Percentiles rank a stretch among this genome's conserved stretches.
Evolutionary conservation across 2,113 vertebrate species (phyloP).

Genomic region (Cyprinodon brontotheroides): DNA sequence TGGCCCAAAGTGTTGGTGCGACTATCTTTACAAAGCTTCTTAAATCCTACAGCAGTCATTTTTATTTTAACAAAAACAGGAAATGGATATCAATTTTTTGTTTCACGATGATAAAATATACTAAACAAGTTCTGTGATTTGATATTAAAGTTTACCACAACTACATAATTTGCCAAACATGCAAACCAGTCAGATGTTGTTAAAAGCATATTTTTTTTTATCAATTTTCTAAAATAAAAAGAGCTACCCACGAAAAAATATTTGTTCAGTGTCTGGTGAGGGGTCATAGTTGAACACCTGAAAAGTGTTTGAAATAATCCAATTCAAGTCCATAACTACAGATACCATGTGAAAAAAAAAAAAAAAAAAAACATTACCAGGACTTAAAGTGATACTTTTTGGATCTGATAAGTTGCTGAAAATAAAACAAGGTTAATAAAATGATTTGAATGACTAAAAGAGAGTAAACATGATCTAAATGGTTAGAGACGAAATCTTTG

Average conservation of each 20-base stretch:
- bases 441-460: neutral
- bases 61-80: no score
- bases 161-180: no score
- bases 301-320: neutral
- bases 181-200: no score
- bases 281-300: neutral
- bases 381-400: constrained; percentile 17
- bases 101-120: neutral
- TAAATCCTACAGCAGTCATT: no score
- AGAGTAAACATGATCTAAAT: neutral
- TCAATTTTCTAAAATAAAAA: no score
- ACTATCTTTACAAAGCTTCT: no score
- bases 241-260: no score
- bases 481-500: constrained; percentile 42
- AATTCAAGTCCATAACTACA: no score
- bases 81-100: neutral
- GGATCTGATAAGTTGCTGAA: constrained; percentile 4
- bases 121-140: neutral
- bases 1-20: no score
- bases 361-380: neutral
- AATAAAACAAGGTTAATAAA: constrained; percentile 17
- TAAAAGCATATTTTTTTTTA: no score
- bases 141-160: neutral
- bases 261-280: no score
- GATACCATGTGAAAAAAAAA: neutral